Base-by-base conservation (phyloP, 23 tunicate genomes). In the Corella eumyota region DNA sequence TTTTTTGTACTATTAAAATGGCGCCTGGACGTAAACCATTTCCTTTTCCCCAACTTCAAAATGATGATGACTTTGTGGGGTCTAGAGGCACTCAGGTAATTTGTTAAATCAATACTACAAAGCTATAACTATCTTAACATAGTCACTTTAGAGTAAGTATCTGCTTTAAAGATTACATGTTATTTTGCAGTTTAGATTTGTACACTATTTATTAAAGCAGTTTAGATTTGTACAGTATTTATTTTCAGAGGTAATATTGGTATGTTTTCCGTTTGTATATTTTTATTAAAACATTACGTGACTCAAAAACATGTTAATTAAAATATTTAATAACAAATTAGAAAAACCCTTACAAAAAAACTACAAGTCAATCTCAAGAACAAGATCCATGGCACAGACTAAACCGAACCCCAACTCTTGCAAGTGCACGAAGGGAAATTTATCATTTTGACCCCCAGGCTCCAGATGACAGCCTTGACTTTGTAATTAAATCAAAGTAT, bases 391-490 rank as follows among this genome's bases (percentile, higher is more conserved):
- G 97, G 91, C 75, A 74, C 57, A 73, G 97, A 21, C 56, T 90
- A 53, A 64, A 80, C 51, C 60, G 73, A 4, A 75, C 50, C 2
- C 74, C 73, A 6, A 90, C 97, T 4, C 97, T 90, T 13, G 74
- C 97, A 22, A 80, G 91, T 59, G 62, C 50, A 20, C 55, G 97
- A 28, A 37, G 84, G 27, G 86, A 90, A 53, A 50, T 76, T 28
- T 77, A 70, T 54, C 77, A 83, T 61, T 71, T 47, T 66, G 98
- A 92, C 58, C 93, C 93, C 0, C 68, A 66, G 71, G 81, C 93
- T 22, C 98, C 98, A 9, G 33, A 60, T 27, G 98, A 92, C 38
- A 81, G 81, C 34, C 75, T 92, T 33, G 98, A 92, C 55, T 92
- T 92, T 72, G 81, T 72, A 24, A 76, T 92, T 31, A 92, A 92